These are phyloP conservation scores for Galendromus occidentalis DNA, from an alignment of 1,140 invertebrate species.

Conservation along the genomic window DNA sequence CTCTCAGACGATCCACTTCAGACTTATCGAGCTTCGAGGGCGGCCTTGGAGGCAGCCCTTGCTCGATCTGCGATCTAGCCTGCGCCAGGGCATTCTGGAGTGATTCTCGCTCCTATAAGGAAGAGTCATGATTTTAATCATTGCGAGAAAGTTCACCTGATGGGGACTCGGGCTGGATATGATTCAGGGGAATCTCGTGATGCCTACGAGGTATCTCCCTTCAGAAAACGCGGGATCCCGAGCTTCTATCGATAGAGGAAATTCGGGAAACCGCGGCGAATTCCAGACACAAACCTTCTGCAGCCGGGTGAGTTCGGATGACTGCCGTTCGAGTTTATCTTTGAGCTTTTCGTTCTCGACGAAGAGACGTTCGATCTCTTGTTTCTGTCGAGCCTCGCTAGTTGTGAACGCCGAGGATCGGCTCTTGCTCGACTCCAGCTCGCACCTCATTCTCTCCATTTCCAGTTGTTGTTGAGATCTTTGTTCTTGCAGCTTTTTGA, in stretches of 20 bases:
- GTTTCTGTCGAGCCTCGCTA: constrained; percentile 5
- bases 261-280: constrained; percentile 24
- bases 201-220: too few species aligned
- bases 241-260: constrained; percentile 29
- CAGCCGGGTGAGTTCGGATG: constrained; percentile 19
- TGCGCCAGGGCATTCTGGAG: constrained; percentile 3
- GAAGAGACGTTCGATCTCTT: constrained; percentile 28
- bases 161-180: too few species aligned
- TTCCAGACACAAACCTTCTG: constrained; percentile 16
- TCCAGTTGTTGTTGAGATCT: constrained; percentile 35
- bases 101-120: neutral
- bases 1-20: constrained; percentile 5
- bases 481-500: constrained; percentile 6
- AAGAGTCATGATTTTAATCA: too few species aligned
- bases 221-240: too few species aligned
- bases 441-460: constrained; percentile 46
- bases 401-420: constrained; percentile 1
- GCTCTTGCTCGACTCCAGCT: constrained; percentile 32
- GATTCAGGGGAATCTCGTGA: too few species aligned
- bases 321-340: constrained; percentile 22
- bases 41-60: constrained; percentile 1
- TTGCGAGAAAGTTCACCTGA: too few species aligned
- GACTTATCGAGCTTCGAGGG: constrained; percentile 9
- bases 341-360: constrained; percentile 36
- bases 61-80: constrained; percentile 4